A percentile compares a stretch with the other conserved stretches of the same genome.
Evolutionary conservation across 1,140 invertebrate genomes (phyloP).

Genomic region (Conus ventricosus): DNA sequence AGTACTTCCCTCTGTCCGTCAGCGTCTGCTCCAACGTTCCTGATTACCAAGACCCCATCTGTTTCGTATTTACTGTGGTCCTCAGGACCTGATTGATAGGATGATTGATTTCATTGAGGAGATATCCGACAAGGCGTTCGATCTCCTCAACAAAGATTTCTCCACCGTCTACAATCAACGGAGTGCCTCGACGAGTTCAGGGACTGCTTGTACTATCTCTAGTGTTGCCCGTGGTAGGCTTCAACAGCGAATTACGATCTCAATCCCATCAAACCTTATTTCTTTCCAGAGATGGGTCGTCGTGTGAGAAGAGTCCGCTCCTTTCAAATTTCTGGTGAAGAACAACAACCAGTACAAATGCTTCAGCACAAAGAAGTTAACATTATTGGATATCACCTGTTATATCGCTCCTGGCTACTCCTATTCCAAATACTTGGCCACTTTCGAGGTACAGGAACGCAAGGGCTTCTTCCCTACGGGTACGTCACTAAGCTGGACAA

Average conservation of each 20-base stretch:
- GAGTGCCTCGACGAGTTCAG: too few relatives aligned
- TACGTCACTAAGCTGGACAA: too few relatives aligned
- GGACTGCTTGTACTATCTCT: slow-evolving; percentile 42
- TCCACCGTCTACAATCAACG: too few relatives aligned
- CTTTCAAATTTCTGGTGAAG: neutral
- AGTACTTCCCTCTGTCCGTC: neutral
- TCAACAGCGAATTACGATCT: neutral
- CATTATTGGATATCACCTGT: too few relatives aligned
- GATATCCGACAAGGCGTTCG: slow-evolving; percentile 21
- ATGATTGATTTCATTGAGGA: neutral
- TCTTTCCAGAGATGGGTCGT: slow-evolving; percentile 23
- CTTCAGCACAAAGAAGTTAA: too few relatives aligned
- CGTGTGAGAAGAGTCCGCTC: slow-evolving; percentile 37
- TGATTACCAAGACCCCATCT: neutral
- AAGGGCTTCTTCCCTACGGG: too few relatives aligned
- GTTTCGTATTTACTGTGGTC: neutral
- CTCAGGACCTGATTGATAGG: neutral
- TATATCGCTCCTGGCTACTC: too few relatives aligned
- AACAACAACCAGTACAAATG: too few relatives aligned
- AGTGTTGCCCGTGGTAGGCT: slow-evolving; percentile 33
- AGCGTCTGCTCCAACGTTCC: neutral
- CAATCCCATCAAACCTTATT: slow-evolving; percentile 11
- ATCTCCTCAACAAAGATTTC: too few relatives aligned
- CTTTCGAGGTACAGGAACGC: too few relatives aligned
- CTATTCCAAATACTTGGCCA: too few relatives aligned